Percentiles rank a stretch among this genome's conserved stretches.
Conservation (phyloP, 1,140 invertebrate genomes). For the Brachionus calyciflorus region DNA sequence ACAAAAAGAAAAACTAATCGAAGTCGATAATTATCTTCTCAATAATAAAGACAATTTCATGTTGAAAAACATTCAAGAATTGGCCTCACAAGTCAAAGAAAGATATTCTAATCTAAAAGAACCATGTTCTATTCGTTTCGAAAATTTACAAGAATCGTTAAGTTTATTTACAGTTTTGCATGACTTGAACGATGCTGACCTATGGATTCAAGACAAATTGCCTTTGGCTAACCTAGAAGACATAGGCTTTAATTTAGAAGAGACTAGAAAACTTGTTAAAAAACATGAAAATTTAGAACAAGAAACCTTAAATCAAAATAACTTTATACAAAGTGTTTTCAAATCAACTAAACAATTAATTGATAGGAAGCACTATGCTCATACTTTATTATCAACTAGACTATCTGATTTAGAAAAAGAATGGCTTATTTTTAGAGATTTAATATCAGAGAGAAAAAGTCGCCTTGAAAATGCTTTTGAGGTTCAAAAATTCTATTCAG, state of each 20-base stretch:
- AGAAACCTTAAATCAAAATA: conserved; percentile 1
- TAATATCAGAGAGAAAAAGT: not conserved
- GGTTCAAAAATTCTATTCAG: not conserved
- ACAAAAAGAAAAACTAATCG: conserved; percentile 14
- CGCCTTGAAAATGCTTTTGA: not conserved
- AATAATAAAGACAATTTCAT: conserved; percentile 41
- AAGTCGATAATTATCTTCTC: not conserved
- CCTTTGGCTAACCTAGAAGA: not conserved
- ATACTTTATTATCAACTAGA: not conserved
- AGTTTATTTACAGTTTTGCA: conserved; percentile 24
- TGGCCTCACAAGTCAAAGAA: not conserved
- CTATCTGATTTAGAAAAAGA: conserved; percentile 9
- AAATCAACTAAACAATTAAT: not conserved
- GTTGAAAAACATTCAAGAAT: not conserved
- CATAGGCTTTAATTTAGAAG: conserved; percentile 10
- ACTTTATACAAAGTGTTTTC: not conserved
- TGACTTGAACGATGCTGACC: conserved; percentile 1
- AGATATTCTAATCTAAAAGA: not conserved
- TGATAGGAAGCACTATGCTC: conserved; percentile 16
- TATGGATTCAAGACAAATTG: conserved; percentile 21
- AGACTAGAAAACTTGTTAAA: conserved; percentile 25
- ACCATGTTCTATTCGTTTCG: conserved; percentile 1
- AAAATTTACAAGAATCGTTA: conserved; percentile 33
- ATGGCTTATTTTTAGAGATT: conserved; percentile 10
- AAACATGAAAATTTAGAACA: conserved; percentile 37